These are phyloP conservation scores for Fopius arisanus DNA, from an alignment of 1,140 invertebrate genomes.

Conservation along the genomic window DNA sequence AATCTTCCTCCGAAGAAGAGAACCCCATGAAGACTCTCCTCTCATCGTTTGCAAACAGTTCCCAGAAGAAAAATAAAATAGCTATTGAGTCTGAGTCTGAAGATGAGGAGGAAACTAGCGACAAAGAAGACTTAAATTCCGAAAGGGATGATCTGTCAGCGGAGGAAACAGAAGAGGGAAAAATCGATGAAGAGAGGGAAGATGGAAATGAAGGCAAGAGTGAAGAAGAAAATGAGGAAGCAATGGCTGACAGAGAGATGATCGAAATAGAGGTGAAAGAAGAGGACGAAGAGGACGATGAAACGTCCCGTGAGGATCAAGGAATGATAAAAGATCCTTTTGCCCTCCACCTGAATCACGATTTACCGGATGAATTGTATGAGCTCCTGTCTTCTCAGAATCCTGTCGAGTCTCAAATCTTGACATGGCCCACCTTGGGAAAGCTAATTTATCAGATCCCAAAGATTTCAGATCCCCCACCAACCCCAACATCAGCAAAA, in stretches of 20 bases:
- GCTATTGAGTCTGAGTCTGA: slow-evolving; percentile 50
- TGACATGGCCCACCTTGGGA: slow-evolving; percentile 70
- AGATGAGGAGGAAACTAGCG: slow-evolving; percentile 35
- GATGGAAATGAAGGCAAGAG: slow-evolving; percentile 28
- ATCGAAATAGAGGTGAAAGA: slow-evolving; percentile 40
- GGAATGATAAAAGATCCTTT: slow-evolving; percentile 70
- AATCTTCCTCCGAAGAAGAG: slow-evolving; percentile 57
- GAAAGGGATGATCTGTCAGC: slow-evolving; percentile 44
- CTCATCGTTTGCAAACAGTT: slow-evolving; percentile 62
- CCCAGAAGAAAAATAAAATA: slow-evolving; percentile 38
- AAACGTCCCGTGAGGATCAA: slow-evolving; percentile 53
- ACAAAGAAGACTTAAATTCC: slow-evolving; percentile 36
- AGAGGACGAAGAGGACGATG: slow-evolving; percentile 52
- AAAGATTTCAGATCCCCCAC: slow-evolving; percentile 49
- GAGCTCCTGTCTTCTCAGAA: slow-evolving; percentile 64
- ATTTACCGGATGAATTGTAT: slow-evolving; percentile 69
- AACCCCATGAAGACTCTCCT: slow-evolving; percentile 67
- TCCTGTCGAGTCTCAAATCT: slow-evolving; percentile 51
- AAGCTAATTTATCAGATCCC: slow-evolving; percentile 70
- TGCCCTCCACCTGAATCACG: slow-evolving; percentile 70
- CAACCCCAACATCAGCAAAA: slow-evolving; percentile 42
- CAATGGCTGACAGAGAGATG: too few relatives aligned
- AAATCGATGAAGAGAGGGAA: slow-evolving; percentile 50
- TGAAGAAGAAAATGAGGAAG: slow-evolving; percentile 37
- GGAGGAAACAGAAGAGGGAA: slow-evolving; percentile 39